These are phyloP conservation scores for Nematostella vectensis DNA, from an alignment of 92 coral and sea anemone genomes.

Conservation along the genomic window DNA sequence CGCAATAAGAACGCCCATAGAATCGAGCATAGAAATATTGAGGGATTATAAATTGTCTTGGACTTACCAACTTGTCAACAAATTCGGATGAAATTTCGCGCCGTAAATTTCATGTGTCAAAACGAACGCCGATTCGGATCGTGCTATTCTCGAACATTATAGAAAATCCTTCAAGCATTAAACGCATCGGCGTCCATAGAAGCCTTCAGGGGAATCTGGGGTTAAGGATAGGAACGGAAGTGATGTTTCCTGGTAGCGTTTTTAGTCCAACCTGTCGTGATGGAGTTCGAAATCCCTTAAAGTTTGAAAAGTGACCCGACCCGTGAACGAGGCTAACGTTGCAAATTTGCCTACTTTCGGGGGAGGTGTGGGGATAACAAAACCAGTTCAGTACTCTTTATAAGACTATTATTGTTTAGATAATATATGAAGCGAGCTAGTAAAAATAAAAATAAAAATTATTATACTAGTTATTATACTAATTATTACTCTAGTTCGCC, in stretches of 20 bases:
- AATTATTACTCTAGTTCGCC: too few species aligned
- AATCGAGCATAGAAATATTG: not conserved
- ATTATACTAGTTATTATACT: too few species aligned
- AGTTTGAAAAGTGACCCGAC: not conserved
- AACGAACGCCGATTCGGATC: too few species aligned
- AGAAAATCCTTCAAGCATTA: too few species aligned
- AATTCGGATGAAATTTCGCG: not conserved
- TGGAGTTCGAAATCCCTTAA: not conserved
- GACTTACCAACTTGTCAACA: not conserved
- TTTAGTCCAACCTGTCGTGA: not conserved
- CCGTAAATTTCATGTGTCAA: not conserved
- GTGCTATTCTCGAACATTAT: not conserved
- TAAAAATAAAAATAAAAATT: too few species aligned
- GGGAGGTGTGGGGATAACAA: slow-evolving; percentile 1
- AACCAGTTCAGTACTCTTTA: too few species aligned
- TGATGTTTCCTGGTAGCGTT: not conserved
- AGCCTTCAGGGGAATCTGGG: too few species aligned
- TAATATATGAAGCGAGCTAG: too few species aligned
- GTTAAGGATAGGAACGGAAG: not conserved
- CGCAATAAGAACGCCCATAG: not conserved
- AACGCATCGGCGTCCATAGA: too few species aligned
- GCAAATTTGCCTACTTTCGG: not conserved
- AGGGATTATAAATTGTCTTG: not conserved
- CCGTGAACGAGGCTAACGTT: not conserved
- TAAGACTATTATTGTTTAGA: too few species aligned